Base-by-base conservation (phyloP, 2,888 invertebrate genomes). In the Anthophora plumipes region DNA sequence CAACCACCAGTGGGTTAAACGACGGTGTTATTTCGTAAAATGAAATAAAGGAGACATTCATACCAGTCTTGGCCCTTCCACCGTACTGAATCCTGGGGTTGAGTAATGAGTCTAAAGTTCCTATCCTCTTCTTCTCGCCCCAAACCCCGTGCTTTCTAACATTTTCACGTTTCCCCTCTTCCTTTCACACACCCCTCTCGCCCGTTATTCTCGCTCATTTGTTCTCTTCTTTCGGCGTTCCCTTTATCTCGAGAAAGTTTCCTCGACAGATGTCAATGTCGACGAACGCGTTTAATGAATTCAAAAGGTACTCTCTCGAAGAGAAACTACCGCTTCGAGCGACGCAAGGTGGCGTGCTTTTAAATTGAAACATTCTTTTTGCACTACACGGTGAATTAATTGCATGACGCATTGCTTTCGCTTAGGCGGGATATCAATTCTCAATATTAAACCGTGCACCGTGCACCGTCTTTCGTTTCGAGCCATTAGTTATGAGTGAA, bases 21-120 rank as follows among this genome's bases (percentile, higher is more conserved):
- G 80, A 54, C 73, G 81, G 80, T 81, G 83, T 84, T 86, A 85
- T 79, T 89, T 85, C 70, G 80, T 75, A 82, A 88, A 89, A 85
- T 85, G 85, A 83, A 90, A 90, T 90, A 88, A 89, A 85, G 88
- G 77, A 83, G 80, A 88, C 87, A 85, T 89, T 90, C 90, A 88
- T 88, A 82, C 83, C 74, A 73, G 52, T 77, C 82, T 55, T 79
- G 76, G 64, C 68, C 67, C 80, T 67, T 50, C 43, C 54, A 54
- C 22, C 60, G 63, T 52, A 52, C 78, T 22, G 78, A 85, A 61
- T 77, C 68, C 57, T 20, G 69, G 60, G 78, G 76, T 79, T 75
- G 81, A 85, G 78, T 85, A 88, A 87, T 79, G 83, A 87, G 80
- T 83, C 77, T 22, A 73, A 80, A 86, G 70, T 83, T 81, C 75